Percentiles rank a stretch among this genome's conserved stretches.
Conservation (phyloP, 2,888 invertebrate species). For the Phaonia tiefii region DNA sequence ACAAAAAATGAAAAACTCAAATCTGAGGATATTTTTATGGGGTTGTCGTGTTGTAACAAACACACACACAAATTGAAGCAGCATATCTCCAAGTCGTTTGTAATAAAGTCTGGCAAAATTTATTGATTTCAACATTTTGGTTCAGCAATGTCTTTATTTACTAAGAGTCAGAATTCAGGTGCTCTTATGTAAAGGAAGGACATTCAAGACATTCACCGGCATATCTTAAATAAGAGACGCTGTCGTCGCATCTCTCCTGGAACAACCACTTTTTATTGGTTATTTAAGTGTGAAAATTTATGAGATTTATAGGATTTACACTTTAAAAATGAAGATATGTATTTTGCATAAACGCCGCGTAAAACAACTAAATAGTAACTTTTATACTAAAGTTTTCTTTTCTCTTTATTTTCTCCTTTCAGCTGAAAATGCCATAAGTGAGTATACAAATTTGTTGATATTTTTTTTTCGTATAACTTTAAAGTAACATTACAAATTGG, state of each 20-base stretch:
- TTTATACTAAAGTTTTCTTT: constrained; percentile 41
- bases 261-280: constrained; percentile 46
- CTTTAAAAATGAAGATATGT: constrained; percentile 35
- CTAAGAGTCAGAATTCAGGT: constrained; percentile 4
- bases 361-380: no score
- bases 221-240: constrained; percentile 42
- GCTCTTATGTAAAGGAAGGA: not conserved
- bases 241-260: constrained; percentile 28
- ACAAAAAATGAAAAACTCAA: constrained; percentile 9
- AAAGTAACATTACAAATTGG: constrained; percentile 70
- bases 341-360: not conserved
- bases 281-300: constrained; percentile 34
- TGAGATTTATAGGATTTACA: constrained; percentile 45
- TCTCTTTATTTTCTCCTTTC: constrained; percentile 68
- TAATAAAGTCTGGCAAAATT: constrained; percentile 62
- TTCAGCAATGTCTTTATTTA: constrained; percentile 36
- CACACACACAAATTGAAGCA: constrained; percentile 44
- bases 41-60: constrained; percentile 49
- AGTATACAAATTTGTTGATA: constrained; percentile 70
- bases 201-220: constrained; percentile 41
- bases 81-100: constrained; percentile 49
- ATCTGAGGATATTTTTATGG: constrained; percentile 55
- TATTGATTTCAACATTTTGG: constrained; percentile 59
- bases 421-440: constrained; percentile 80
- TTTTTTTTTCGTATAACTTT: constrained; percentile 49